A percentile compares a stretch with the other conserved stretches of the same genome.
Evolutionary conservation across 2,113 vertebrate genomes (phyloP).

Genomic region (Caretta caretta): DNA sequence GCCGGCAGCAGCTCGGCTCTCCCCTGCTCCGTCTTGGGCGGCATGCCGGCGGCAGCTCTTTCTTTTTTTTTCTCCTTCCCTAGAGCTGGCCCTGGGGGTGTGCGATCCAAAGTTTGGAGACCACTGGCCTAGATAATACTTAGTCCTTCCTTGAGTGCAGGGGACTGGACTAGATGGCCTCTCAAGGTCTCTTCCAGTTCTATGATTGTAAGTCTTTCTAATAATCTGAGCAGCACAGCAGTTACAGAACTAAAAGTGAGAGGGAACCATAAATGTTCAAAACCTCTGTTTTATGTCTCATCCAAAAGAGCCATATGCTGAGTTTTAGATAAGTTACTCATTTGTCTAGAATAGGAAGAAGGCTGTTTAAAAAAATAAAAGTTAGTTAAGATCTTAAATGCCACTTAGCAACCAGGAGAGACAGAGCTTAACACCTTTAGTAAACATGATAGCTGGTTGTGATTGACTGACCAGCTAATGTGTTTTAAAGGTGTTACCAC

Average conservation of each 20-base stretch:
- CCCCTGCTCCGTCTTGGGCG: too few relatives aligned
- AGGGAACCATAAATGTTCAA: not conserved
- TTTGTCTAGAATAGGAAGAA: constrained; percentile 20
- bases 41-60: too few relatives aligned
- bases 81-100: too few relatives aligned
- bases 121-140: too few relatives aligned
- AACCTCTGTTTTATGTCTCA: not conserved
- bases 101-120: too few relatives aligned
- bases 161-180: too few relatives aligned
- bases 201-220: not conserved
- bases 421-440: not conserved
- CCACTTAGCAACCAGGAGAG: not conserved
- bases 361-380: not conserved
- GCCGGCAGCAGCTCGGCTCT: too few relatives aligned
- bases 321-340: not conserved
- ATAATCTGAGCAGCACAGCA: not conserved
- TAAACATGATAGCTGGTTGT: not conserved
- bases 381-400: constrained; percentile 4
- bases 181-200: too few relatives aligned
- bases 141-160: too few relatives aligned
- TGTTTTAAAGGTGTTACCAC: not conserved
- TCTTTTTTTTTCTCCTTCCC: too few relatives aligned
- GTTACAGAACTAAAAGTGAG: not conserved
- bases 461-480: not conserved
- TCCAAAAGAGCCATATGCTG: not conserved